Evolutionary conservation across 2,797 vertebrate species (phyloP).

Genomic region (Coluber constrictor): DNA sequence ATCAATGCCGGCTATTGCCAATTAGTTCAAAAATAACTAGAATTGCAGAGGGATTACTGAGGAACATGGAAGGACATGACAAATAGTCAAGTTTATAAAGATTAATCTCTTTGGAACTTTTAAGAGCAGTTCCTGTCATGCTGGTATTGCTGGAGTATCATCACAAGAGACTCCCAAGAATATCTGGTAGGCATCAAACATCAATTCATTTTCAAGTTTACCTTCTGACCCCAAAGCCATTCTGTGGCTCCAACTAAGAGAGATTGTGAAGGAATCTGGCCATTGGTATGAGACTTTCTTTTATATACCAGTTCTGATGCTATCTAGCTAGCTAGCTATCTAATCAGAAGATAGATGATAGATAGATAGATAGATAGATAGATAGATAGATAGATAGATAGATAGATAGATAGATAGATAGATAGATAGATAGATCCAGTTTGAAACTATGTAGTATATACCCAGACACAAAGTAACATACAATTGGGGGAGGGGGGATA

Average conservation of each 20-base stretch:
- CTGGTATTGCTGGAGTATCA: background rate
- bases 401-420: too few species aligned
- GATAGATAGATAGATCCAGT: background rate
- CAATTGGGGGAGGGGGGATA: background rate
- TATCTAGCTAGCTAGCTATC: background rate
- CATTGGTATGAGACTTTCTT: background rate
- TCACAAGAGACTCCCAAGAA: background rate
- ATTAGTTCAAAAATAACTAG: background rate
- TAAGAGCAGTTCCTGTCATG: background rate
- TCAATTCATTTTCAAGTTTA: background rate
- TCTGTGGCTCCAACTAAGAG: background rate
- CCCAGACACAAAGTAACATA: background rate
- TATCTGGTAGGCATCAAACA: background rate
- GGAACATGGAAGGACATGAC: background rate
- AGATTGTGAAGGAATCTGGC: background rate
- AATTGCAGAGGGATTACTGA: background rate
- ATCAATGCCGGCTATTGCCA: background rate
- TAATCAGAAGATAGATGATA: too few species aligned
- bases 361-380: too few species aligned
- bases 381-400: too few species aligned
- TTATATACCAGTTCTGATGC: background rate
- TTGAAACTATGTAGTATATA: background rate
- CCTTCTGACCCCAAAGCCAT: background rate
- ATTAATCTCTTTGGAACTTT: background rate
- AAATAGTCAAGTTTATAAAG: background rate